phyloP scores from a whole-genome alignment of 2,797 vertebrate genomes.

The Poecilia gillii region DNA sequence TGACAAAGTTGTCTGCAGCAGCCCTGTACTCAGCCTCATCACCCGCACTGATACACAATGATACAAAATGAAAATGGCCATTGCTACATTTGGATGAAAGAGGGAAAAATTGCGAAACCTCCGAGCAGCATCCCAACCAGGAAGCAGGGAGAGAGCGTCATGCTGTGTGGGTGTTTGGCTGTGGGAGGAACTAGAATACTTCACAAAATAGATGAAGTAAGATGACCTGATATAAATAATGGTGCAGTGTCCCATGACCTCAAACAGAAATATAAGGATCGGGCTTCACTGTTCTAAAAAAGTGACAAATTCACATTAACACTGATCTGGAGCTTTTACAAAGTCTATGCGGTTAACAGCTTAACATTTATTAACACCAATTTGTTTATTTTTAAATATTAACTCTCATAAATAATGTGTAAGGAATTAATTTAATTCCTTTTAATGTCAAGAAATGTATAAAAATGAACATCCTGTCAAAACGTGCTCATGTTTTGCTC shows the following conservation, averaged over 20 bases:
- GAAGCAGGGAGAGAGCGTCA: neutral
- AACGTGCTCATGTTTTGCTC: no score
- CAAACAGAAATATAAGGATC: neutral
- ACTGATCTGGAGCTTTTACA: neutral
- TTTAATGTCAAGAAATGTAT: no score
- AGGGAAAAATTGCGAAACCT: neutral
- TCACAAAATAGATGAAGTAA: neutral
- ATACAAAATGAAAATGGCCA: neutral
- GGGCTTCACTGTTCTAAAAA: no score
- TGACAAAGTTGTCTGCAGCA: no score
- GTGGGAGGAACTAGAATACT: neutral
- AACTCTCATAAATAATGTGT: no score
- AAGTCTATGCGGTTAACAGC: no score
- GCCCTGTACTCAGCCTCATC: no score
- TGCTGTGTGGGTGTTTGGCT: neutral
- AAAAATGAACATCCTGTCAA: no score
- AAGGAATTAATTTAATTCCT: no score
- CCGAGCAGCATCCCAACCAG: neutral
- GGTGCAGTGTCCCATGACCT: neutral
- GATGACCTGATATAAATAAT: neutral
- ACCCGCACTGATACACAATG: no score
- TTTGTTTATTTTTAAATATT: no score
- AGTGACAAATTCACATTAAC: neutral
- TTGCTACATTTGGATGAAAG: neutral
- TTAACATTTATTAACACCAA: no score